Conservation (phyloP, 1,140 invertebrate genomes). For the Neodiprion lecontei region DNA sequence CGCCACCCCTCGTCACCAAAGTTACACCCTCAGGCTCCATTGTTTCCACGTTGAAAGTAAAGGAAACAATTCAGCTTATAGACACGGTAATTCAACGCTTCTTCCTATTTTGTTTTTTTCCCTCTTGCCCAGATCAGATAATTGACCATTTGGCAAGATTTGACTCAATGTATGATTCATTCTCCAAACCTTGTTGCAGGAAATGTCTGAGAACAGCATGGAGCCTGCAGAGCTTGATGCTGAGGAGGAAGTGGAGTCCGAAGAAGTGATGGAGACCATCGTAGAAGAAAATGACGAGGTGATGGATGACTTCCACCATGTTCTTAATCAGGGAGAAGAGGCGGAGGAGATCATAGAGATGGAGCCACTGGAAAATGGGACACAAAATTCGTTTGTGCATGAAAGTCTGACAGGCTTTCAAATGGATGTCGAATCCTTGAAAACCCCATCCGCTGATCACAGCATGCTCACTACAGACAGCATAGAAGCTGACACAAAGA, state of each 20-base stretch:
- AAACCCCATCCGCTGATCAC: neutral
- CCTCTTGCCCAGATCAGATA: neutral
- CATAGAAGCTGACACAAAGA: neutral
- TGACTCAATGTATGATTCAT: neutral
- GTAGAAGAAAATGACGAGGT: constrained; percentile 13
- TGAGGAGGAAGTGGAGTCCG: constrained; percentile 18
- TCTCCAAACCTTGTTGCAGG: neutral
- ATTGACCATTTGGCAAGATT: neutral
- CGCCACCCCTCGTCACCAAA: constrained; percentile 41
- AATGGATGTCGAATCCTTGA: neutral
- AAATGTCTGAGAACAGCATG: neutral
- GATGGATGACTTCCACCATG: neutral
- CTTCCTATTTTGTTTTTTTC: neutral
- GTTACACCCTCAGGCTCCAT: constrained; percentile 30
- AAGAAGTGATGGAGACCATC: constrained; percentile 14
- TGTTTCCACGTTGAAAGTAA: constrained; percentile 34
- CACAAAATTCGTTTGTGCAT: constrained; percentile 22
- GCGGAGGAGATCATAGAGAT: neutral
- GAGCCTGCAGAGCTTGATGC: neutral
- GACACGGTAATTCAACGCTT: constrained; percentile 5
- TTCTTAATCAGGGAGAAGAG: neutral
- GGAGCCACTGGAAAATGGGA: constrained; percentile 27
- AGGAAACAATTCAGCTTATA: constrained; percentile 31
- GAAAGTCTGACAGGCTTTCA: neutral
- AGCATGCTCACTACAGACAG: neutral